Conservation (phyloP, 2,113 vertebrate species). For the Campylomormyrus tamandua region DNA sequence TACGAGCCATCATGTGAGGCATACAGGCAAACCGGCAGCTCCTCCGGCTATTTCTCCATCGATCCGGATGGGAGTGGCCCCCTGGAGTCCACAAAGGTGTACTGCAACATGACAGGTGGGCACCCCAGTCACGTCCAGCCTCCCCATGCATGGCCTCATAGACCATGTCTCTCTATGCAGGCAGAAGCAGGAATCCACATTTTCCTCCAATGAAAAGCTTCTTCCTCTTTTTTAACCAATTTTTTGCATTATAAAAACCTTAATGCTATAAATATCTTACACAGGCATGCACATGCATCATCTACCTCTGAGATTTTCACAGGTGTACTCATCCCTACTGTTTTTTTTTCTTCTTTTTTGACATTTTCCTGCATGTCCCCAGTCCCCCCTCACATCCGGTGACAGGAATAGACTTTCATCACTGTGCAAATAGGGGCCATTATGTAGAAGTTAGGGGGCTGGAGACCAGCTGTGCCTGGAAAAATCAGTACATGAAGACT, state of each 20-base stretch:
- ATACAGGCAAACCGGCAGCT: slow-evolving; percentile 79
- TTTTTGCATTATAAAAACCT: neutral
- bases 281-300: neutral
- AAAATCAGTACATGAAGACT: neutral
- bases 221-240: neutral
- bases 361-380: neutral
- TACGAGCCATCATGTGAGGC: slow-evolving; percentile 88
- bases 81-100: slow-evolving; percentile 74
- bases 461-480: neutral
- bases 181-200: neutral
- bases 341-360: neutral
- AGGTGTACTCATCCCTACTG: neutral
- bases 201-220: neutral
- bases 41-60: slow-evolving; percentile 82
- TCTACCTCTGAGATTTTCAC: neutral
- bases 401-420: slow-evolving; percentile 14
- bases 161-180: neutral
- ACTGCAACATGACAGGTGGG: slow-evolving; percentile 94
- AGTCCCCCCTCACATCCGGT: neutral
- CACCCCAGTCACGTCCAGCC: neutral
- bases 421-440: neutral
- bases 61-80: slow-evolving; percentile 91
- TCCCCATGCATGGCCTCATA: neutral
- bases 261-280: neutral
- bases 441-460: slow-evolving; percentile 1